Base-by-base conservation (phyloP, 1,140 invertebrate species). In the Pygmarrhopalites habei region DNA sequence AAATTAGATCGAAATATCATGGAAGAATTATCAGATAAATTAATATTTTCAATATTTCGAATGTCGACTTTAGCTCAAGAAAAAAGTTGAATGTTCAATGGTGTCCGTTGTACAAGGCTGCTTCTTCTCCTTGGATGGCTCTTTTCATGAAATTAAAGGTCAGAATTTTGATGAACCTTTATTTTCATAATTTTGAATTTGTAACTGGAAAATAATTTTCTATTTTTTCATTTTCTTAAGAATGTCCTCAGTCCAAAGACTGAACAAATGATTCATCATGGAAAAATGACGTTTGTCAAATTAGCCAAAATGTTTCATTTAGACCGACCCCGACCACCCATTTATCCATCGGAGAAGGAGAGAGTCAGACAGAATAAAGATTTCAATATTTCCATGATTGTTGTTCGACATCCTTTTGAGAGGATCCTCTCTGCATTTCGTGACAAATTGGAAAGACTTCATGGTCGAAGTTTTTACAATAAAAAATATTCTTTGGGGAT, bases 31-130 rank as follows among this genome's bases (percentile, higher is more conserved):
- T n/a, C n/a, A n/a, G n/a, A n/a, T n/a, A n/a, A n/a, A n/a, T n/a
- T n/a, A n/a, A n/a, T n/a, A n/a, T n/a, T n/a, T n/a, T n/a, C n/a
- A n/a, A n/a, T n/a, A n/a, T n/a, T n/a, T n/a, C n/a, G n/a, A n/a
- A n/a, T n/a, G n/a, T n/a, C n/a, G n/a, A n/a, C n/a, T n/a, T n/a
- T n/a, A n/a, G n/a, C n/a, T n/a, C n/a, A n/a, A n/a, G n/a, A n/a
- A n/a, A n/a, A n/a, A n/a, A n/a, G n/a, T n/a, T 52, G 19, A 56
- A 30, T 21, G 2, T 56, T 5, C 3, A 51, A 47, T 78, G 75
- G 84, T 90, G 88, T 73, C 90, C 89, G 74, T 82, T 90, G 58
- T 90, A 89, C 75, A 90, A 90, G 79, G 88, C 88, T 14, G 89
- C 88, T 1, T 89, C 87, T 29, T 88, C 88, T 1, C 89, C 88